phyloP scores from a whole-genome alignment of 2,797 vertebrate species.

The Moxostoma hubbsi region DNA sequence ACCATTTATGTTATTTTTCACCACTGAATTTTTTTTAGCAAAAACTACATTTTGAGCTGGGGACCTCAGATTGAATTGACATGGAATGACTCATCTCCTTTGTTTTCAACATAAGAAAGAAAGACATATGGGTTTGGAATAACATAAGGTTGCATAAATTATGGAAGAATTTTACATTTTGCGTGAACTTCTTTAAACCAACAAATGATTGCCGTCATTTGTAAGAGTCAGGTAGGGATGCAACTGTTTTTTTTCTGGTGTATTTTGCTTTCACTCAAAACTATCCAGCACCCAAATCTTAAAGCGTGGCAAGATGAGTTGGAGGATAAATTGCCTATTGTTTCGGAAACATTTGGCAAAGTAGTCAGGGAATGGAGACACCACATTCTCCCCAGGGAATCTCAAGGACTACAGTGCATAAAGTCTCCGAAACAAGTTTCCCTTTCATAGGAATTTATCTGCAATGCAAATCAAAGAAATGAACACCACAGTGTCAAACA shows the following conservation, averaged over 20 bases:
- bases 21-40: too few species aligned
- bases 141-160: too few species aligned
- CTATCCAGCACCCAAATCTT: slow-evolving; percentile 38
- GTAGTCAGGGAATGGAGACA: slow-evolving; percentile 69
- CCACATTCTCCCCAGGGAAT: slow-evolving; percentile 70
- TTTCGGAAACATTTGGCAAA: slow-evolving; percentile 72
- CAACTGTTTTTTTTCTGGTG: slow-evolving; percentile 32
- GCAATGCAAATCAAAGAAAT: slow-evolving; percentile 43
- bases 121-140: too few species aligned
- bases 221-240: not conserved
- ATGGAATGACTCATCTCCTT: too few species aligned
- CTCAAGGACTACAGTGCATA: slow-evolving; percentile 62
- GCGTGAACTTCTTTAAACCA: not conserved
- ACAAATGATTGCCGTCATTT: not conserved
- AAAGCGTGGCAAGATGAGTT: slow-evolving; percentile 61
- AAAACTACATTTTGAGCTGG: too few species aligned
- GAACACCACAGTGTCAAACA: slow-evolving; percentile 45
- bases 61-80: too few species aligned
- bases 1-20: too few species aligned
- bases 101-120: too few species aligned
- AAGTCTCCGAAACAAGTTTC: slow-evolving; percentile 37
- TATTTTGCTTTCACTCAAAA: slow-evolving; percentile 53
- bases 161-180: too few species aligned
- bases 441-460: slow-evolving; percentile 45
- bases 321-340: slow-evolving; percentile 75